Conservation (phyloP, 1,140 invertebrate genomes). For the Tribolium castaneum region DNA sequence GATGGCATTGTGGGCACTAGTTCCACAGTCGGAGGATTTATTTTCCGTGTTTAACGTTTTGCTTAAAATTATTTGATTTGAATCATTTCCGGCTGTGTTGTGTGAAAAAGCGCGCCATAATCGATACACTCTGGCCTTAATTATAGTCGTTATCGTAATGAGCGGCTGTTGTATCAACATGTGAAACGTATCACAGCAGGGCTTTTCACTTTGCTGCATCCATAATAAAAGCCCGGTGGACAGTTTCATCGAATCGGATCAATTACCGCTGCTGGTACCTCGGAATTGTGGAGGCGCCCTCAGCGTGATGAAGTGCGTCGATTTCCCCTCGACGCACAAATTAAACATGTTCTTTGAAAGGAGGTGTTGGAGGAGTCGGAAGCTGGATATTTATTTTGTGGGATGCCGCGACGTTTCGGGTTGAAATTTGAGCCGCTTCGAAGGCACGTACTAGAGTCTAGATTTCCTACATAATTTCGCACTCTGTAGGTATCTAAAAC, state of each 20-base stretch:
- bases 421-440: conserved; percentile 8
- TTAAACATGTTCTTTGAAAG: conserved; percentile 24
- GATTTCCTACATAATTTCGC: conserved; percentile 35
- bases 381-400: conserved; percentile 22
- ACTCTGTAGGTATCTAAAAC: conserved; percentile 46
- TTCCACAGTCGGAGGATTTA: background rate
- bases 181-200: background rate
- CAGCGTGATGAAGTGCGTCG: conserved; percentile 10
- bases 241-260: background rate
- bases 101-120: background rate
- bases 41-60: background rate
- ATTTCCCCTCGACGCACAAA: conserved; percentile 4
- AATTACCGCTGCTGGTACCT: background rate
- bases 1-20: background rate
- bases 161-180: conserved; percentile 1
- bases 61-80: background rate
- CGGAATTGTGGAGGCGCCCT: background rate
- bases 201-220: background rate
- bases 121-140: background rate
- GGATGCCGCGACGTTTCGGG: conserved; percentile 1
- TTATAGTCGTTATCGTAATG: conserved; percentile 23
- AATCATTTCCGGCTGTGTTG: background rate
- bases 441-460: conserved; percentile 2
- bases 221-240: background rate
- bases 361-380: conserved; percentile 1